Evolutionary conservation across 2,888 invertebrate species (phyloP).

Genomic region (Liodrosophila aerea): DNA sequence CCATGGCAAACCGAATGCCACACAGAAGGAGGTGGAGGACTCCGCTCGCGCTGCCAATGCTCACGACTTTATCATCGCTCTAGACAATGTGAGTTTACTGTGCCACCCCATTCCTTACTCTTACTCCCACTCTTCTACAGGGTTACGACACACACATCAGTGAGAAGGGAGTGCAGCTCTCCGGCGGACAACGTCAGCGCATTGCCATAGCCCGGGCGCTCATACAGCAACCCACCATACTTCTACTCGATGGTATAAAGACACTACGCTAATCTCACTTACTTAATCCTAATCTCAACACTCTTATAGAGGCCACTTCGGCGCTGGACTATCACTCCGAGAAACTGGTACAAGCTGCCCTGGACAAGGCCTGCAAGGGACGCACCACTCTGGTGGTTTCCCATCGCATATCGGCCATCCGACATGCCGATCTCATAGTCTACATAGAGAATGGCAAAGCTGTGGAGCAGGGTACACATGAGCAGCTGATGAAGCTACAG

Average conservation of each 20-base stretch:
- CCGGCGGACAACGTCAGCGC: slow-evolving; percentile 90
- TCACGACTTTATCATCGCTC: slow-evolving; percentile 88
- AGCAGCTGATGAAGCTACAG: slow-evolving; percentile 85
- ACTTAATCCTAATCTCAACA: neutral
- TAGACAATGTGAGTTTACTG: slow-evolving; percentile 85
- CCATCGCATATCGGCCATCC: slow-evolving; percentile 88
- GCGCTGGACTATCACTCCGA: slow-evolving; percentile 91
- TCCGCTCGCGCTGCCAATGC: slow-evolving; percentile 89
- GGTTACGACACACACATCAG: slow-evolving; percentile 91
- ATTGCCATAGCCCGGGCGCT: slow-evolving; percentile 92
- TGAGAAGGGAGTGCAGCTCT: slow-evolving; percentile 90
- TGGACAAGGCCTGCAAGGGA: slow-evolving; percentile 89
- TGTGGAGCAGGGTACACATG: slow-evolving; percentile 88
- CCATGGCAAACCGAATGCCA: slow-evolving; percentile 88
- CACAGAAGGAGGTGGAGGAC: slow-evolving; percentile 86
- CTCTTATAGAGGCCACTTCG: slow-evolving; percentile 87
- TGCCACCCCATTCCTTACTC: too few species aligned
- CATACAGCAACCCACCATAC: slow-evolving; percentile 88
- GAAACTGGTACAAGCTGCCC: slow-evolving; percentile 89
- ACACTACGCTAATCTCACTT: neutral
- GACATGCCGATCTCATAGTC: slow-evolving; percentile 87
- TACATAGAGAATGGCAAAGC: slow-evolving; percentile 88
- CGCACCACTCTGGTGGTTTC: slow-evolving; percentile 89
- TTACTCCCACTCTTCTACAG: slow-evolving; percentile 76
- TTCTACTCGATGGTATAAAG: slow-evolving; percentile 85